Conservation (phyloP, 2,888 invertebrate species). For the Parelbella ahira region DNA sequence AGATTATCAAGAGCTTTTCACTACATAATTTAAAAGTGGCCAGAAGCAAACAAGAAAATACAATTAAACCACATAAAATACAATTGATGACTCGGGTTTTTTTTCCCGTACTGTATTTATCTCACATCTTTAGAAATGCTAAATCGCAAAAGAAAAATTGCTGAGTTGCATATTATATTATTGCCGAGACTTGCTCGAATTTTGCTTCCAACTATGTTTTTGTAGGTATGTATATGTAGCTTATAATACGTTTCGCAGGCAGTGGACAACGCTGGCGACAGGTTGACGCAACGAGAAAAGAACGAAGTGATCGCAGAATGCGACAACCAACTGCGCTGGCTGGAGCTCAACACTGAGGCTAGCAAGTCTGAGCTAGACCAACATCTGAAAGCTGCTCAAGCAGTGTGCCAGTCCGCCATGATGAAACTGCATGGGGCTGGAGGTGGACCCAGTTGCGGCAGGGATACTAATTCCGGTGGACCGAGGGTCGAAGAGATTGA, state of each 20-base stretch:
- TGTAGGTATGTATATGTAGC: too few relatives aligned
- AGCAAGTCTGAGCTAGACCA: constrained; percentile 89
- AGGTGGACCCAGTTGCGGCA: constrained; percentile 47
- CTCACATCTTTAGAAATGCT: too few relatives aligned
- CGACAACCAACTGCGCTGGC: constrained; percentile 86
- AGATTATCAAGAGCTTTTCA: too few relatives aligned
- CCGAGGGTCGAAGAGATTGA: constrained; percentile 78
- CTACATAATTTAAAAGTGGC: too few relatives aligned
- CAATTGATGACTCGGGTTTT: too few relatives aligned
- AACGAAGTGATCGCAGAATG: constrained; percentile 84
- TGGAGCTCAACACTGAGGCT: constrained; percentile 89
- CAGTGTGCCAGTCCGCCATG: constrained; percentile 89
- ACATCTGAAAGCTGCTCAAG: constrained; percentile 87
- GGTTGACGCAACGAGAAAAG: constrained; percentile 86
- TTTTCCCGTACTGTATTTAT: too few relatives aligned
- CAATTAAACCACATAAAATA: too few relatives aligned
- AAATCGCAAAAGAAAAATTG: too few relatives aligned
- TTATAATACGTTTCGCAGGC: constrained; percentile 74
- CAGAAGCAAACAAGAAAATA: too few relatives aligned
- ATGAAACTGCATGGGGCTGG: constrained; percentile 87
- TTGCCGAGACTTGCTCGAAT: too few relatives aligned
- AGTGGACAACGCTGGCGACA: constrained; percentile 83
- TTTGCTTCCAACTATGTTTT: too few relatives aligned
- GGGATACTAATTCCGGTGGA: constrained; percentile 64
- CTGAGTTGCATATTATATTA: too few relatives aligned